Evolutionary conservation across 2,797 vertebrate species (phyloP).

Genomic region (Carcharodon carcharias): DNA sequence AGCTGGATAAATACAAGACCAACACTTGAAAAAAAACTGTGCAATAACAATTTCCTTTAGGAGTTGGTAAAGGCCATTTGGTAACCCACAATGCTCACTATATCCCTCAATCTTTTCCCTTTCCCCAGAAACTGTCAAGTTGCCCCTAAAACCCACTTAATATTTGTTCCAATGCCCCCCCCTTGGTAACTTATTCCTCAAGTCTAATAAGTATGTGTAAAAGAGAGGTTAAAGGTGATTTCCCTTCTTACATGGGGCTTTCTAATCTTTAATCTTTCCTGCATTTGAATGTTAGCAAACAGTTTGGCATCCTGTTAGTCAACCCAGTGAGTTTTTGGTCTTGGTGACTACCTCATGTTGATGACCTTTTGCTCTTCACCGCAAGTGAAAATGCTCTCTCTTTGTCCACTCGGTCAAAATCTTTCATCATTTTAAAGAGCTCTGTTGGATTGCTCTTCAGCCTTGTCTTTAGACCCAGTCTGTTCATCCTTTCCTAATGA

Average conservation of each 20-base stretch:
- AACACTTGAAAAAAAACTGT: too few relatives aligned
- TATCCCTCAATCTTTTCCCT: not conserved
- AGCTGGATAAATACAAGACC: not conserved
- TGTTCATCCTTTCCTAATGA: too few relatives aligned
- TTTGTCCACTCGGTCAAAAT: too few relatives aligned
- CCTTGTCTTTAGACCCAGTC: too few relatives aligned
- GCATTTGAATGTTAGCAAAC: not conserved
- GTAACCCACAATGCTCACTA: not conserved
- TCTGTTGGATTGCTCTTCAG: too few relatives aligned
- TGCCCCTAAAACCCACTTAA: too few relatives aligned
- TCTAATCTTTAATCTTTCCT: not conserved
- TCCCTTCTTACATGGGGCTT: not conserved
- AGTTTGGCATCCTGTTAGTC: not conserved
- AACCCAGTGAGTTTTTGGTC: not conserved
- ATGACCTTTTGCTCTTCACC: too few relatives aligned
- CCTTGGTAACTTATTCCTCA: too few relatives aligned
- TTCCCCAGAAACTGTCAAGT: not conserved
- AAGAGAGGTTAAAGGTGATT: not conserved
- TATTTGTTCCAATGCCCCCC: not conserved
- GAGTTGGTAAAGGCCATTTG: not conserved
- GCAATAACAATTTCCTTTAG: not conserved
- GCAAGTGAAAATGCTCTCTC: too few relatives aligned
- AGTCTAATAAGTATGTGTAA: not conserved
- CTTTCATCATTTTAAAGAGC: too few relatives aligned
- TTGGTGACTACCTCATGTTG: not conserved